Base-by-base conservation (phyloP, 1,140 invertebrate genomes). In the Drosophila sucinea region DNA sequence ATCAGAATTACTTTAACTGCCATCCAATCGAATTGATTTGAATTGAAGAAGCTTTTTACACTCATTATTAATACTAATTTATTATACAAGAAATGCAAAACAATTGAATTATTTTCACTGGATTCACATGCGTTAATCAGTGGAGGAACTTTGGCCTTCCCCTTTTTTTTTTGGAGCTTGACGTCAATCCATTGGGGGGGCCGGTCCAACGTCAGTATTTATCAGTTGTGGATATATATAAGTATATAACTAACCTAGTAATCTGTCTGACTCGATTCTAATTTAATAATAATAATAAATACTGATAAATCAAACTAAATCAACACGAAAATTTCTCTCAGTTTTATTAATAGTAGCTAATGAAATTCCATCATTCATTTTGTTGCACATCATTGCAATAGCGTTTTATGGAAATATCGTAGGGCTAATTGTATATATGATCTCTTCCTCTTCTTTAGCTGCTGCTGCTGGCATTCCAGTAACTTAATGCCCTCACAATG, bases 371-470 rank as follows among this genome's bases (percentile, higher is more conserved):
- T 8, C 8, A 11, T 11, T 7, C 7, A 38, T 4, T 25, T 47
- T 27, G 8, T 7, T 10, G 6, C 17, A 17, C 17, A 17, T 51
- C 25, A 51, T 51, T 51, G 61, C 29, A 70, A 27, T 10, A 76
- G 30, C 41, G 41, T 72, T 25, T 61, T 82, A 71, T 68, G 55
- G 10, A 87, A 77, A 63, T 68, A 87, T 4, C 47, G 64, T 10
- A 79, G 11, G 10, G 84, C 72, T 32, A 76, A 66, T 5, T 60
- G 62, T 72, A 87, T 60, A 71, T 87, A 79, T 47, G 83, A 87
- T 27, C 55, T 56, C 56, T 83, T 81, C 67, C 74, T 87, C 56
- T 73, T 79, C 3, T 17, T 17, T 17, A 17, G 17, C 17, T 17
- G 17, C 17, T 17, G 17, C 17, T 11, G 35, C 10, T 38, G 10